Conservation (phyloP, 1,140 invertebrate species). For the Micrasema longulum region DNA sequence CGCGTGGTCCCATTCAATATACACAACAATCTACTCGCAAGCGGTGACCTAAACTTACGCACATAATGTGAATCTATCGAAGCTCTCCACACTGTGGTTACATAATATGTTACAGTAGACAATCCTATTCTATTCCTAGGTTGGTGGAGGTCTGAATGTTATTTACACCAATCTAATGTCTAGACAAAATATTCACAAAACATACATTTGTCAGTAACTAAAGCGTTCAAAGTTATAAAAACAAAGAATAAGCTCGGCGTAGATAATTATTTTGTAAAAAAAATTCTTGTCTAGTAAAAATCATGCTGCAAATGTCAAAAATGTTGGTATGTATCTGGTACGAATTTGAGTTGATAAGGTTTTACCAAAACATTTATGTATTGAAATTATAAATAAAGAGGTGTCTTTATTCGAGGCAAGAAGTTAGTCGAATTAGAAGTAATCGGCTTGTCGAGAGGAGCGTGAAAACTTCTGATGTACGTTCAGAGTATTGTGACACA, state of each 20-base stretch:
- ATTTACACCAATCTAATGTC: conserved; percentile 13
- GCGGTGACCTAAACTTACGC: conserved; percentile 13
- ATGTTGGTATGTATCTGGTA: too few relatives aligned
- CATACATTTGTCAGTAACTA: conserved; percentile 9
- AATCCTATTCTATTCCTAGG: conserved; percentile 6
- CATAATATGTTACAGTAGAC: conserved; percentile 7
- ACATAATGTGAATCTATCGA: conserved; percentile 22
- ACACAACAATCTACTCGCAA: conserved; percentile 6
- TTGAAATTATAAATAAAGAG: too few relatives aligned
- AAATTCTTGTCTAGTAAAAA: background rate
- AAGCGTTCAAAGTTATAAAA: background rate
- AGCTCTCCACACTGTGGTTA: too few relatives aligned
- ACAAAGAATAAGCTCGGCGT: too few relatives aligned
- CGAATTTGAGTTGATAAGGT: too few relatives aligned
- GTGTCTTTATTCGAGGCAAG: too few relatives aligned
- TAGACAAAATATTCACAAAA: conserved; percentile 25
- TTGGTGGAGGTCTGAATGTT: background rate
- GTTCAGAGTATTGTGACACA: conserved; percentile 17
- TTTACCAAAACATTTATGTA: too few relatives aligned
- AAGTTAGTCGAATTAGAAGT: too few relatives aligned
- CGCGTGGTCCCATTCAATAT: too few relatives aligned
- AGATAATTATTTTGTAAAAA: too few relatives aligned
- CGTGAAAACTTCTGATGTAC: conserved; percentile 19
- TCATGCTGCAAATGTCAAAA: conserved; percentile 9
- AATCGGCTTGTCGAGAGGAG: background rate